phyloP scores from a whole-genome alignment of 2,797 vertebrate genomes.

The Heterohyrax brucei region DNA sequence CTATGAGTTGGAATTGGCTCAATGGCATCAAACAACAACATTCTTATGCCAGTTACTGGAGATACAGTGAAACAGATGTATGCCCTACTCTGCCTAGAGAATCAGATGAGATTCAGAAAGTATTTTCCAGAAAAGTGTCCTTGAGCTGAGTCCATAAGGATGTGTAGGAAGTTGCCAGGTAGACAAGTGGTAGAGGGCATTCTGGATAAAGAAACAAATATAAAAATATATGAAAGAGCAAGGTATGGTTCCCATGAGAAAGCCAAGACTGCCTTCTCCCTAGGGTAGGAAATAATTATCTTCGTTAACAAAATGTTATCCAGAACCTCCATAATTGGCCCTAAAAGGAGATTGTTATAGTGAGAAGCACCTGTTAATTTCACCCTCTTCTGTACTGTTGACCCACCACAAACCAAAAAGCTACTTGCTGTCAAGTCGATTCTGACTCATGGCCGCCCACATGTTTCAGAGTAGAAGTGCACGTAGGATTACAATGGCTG shows the following conservation, averaged over 20 bases:
- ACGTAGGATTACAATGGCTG: too few species aligned
- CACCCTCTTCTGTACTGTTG: neutral
- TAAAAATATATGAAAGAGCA: neutral
- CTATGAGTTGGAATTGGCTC: neutral
- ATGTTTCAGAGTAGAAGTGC: too few species aligned
- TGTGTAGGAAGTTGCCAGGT: neutral
- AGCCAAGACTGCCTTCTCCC: constrained; percentile 43
- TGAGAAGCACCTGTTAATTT: constrained; percentile 25
- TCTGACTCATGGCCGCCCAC: too few species aligned
- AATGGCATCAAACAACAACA: neutral
- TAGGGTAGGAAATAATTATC: constrained; percentile 47
- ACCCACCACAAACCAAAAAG: neutral
- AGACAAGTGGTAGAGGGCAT: neutral
- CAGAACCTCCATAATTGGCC: neutral
- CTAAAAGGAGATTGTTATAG: constrained; percentile 15
- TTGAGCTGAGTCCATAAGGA: neutral
- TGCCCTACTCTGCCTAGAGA: neutral
- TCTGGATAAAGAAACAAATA: constrained; percentile 43
- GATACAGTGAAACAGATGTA: neutral
- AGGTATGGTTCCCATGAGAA: neutral
- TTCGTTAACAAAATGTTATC: constrained; percentile 47
- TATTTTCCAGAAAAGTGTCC: constrained; percentile 37
- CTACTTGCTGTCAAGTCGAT: too few species aligned
- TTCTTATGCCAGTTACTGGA: neutral
- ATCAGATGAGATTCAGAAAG: constrained; percentile 30